Evolutionary conservation across 2,888 invertebrate genomes (phyloP), one percentile per base, ranked within the genome.

Genomic region (Drosophila algonquin): DNA sequence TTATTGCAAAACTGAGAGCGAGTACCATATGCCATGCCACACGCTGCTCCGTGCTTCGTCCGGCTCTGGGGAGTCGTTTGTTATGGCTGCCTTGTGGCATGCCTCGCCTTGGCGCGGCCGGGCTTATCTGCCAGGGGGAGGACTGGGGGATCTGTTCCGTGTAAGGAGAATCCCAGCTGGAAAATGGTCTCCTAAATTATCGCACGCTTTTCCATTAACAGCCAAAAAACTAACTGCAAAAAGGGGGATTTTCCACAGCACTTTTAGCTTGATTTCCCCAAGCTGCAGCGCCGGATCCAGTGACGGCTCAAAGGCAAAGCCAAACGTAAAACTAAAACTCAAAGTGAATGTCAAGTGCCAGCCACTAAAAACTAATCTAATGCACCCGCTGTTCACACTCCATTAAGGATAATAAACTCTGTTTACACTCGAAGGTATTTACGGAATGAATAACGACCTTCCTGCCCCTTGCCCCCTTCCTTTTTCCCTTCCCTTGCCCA

Each of bases 231-330:
- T 57, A 57, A 59, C 54, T 51, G 16, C 40, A 6, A 48, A 46
- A 14, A 46, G 54, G 51, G 54, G 24, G 16, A 56, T 80, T 51
- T 56, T 46, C 76, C 63, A 64, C 70, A 81, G 73, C 76, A 73
- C 79, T 87, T 58, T 74, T 64, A 54, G 76, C 55, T 52, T 83
- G 79, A 89, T 89, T 83, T 83, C 89, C 85, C 88, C 44, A 62
- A 76, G 48, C 24, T 24, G 24, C 24, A 24, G 24, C 89, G 18
- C 40, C 18, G 18, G 18, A 1, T 18, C 1, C 10, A n/a, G 16
- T 16, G 7, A n/a, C 18, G 40, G 14, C 14, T 40, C 40, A 40
- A 14, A 40, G 40, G 14, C 40, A 40, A 14, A 40, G 35, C 46
- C 40, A 40, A 14, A 6, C 6, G 40, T 2, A 18, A 40, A 40